Evolutionary conservation across 2,888 invertebrate genomes (phyloP).

Genomic region (Meghimatium bilineatum): DNA sequence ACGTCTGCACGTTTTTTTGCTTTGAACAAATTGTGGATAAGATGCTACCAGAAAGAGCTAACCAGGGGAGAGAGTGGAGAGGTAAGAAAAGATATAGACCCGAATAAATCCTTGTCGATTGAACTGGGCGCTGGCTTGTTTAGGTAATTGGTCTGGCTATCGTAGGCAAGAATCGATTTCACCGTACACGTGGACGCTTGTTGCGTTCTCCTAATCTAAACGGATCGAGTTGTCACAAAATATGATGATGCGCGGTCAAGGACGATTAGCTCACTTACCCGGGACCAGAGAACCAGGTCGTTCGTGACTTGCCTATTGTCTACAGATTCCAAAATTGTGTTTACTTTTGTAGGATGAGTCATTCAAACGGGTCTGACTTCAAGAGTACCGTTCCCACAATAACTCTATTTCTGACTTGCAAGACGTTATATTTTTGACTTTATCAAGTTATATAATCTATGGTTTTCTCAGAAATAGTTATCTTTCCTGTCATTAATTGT

Average conservation of each 20-base stretch:
- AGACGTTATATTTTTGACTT: too few species aligned
- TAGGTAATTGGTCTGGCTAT: constrained; percentile 14
- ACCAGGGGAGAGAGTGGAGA: neutral
- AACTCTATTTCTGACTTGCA: too few species aligned
- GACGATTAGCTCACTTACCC: neutral
- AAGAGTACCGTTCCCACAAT: too few species aligned
- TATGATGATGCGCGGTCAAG: neutral
- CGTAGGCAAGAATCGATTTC: constrained; percentile 3
- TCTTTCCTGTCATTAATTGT: too few species aligned
- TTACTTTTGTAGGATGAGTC: neutral
- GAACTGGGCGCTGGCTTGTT: neutral
- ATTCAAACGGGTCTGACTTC: neutral
- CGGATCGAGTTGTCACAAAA: neutral
- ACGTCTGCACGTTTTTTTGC: neutral
- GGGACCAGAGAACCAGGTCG: neutral
- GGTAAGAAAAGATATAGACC: neutral
- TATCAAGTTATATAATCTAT: too few species aligned
- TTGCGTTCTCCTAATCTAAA: neutral
- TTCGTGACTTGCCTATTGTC: neutral
- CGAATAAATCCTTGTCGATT: neutral
- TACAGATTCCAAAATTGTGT: neutral
- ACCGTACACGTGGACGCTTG: neutral
- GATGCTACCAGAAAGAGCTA: neutral
- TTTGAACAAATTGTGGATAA: neutral
- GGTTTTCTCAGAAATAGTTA: too few species aligned